Evolutionary conservation across 2,113 vertebrate genomes (phyloP).

Genomic region (Megaptera novaeangliae): DNA sequence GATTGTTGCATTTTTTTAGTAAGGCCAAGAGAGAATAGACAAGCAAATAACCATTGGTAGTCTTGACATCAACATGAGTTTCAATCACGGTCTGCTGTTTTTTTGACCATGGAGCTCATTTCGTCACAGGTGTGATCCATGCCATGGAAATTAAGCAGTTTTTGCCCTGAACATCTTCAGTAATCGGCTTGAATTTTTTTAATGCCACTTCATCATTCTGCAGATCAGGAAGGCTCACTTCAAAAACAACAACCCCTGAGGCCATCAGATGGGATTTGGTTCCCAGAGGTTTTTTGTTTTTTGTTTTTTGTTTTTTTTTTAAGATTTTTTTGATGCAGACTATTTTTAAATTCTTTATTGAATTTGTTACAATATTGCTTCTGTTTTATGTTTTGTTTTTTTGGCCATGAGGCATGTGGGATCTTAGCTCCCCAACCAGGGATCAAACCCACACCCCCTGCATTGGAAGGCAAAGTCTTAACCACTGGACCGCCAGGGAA

Average conservation of each 20-base stretch:
- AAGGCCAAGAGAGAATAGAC: slow-evolving; percentile 93
- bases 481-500: no score
- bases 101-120: slow-evolving; percentile 69
- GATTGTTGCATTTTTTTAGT: slow-evolving; percentile 83
- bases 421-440: no score
- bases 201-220: not conserved
- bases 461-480: no score
- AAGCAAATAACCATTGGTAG: slow-evolving; percentile 91
- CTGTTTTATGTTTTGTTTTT: no score
- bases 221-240: slow-evolving; percentile 86
- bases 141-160: slow-evolving; percentile 95
- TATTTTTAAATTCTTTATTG: no score
- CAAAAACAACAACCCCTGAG: slow-evolving; percentile 93
- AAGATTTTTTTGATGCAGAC: no score
- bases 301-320: no score
- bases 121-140: slow-evolving; percentile 96
- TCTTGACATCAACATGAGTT: slow-evolving; percentile 93
- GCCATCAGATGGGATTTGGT: slow-evolving; percentile 94
- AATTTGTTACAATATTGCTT: no score
- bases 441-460: no score
- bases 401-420: no score
- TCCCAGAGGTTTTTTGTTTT: slow-evolving; percentile 55
- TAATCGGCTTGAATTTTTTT: not conserved
- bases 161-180: slow-evolving; percentile 75
- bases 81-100: slow-evolving; percentile 94